Conservation (phyloP, 2,797 vertebrate species). For the Strix occidentalis region DNA sequence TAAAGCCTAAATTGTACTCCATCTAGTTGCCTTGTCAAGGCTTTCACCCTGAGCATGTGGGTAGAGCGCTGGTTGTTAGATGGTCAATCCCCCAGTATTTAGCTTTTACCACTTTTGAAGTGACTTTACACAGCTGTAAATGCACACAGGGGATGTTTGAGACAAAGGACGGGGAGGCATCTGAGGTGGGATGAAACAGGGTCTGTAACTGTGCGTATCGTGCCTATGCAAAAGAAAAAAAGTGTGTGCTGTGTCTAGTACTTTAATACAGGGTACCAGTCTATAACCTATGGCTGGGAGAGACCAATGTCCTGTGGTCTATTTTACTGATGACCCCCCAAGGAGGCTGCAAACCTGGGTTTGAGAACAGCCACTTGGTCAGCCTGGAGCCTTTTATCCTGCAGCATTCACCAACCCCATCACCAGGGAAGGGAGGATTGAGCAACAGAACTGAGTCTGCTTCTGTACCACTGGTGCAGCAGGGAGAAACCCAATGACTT, state of each 20-base stretch:
- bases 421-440: background rate
- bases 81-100: background rate
- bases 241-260: no score
- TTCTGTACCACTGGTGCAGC: background rate
- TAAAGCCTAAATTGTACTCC: background rate
- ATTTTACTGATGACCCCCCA: background rate
- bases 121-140: background rate
- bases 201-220: background rate
- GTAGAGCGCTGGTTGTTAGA: background rate
- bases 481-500: background rate
- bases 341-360: background rate
- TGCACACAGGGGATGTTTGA: no score
- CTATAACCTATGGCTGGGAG: accelerated
- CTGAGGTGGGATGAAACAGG: background rate
- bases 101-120: background rate
- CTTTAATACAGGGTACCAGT: background rate
- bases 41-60: background rate
- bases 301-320: accelerated
- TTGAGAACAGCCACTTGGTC: background rate
- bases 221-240: background rate
- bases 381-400: background rate
- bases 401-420: background rate
- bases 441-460: accelerated
- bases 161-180: no score
- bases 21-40: accelerated